Base-by-base conservation (phyloP, 2,113 vertebrate species). In the Gymnocephalus cernua region DNA sequence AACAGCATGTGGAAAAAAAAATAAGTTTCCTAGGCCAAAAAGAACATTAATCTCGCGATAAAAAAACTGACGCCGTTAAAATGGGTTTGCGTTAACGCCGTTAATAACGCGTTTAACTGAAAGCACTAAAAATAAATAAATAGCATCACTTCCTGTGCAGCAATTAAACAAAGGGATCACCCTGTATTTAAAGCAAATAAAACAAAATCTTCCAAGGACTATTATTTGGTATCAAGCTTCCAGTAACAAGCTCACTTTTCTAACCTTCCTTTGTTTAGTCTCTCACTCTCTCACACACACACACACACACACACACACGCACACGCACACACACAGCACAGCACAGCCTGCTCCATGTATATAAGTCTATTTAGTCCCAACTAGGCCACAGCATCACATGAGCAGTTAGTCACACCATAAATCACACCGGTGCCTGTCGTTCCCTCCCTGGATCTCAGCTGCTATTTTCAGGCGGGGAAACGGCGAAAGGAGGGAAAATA, bases 381-480 rank as follows among this genome's bases (percentile, higher is more conserved):
- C 85, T 91, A 93, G 89, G 89, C 91, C 90, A 92, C 72, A 32
- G 82, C 61, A 1, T 88, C 90, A 89, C 89, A 85, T 80, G 81
- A 87, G 51, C 75, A 74, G 63, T 89, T 88, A 86, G 83, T 88
- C 86, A 68, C 82, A 79, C 79, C 77, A 89, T 91, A 91, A 91
- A 92, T 91, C 88, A 88, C 66, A 74, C 48, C 53, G 7, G 64
- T 72, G 89, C 83, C 75, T 80, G 74, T 80, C 27, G 41, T 74
- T 82, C 72, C 82, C 77, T 88, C 72, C 15, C 50, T 21, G 80
- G 74, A 91, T 79, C 81, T 84, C 79, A 68, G 88, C 86, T 80
- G 62, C 89, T 90, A 88, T 91, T 91, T 91, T 87, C 85, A 78
- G 77, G 51, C 13, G 7, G 23, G 16, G 15, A 27, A 50, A 66